Conservation (phyloP, 2,888 invertebrate species). For the Lasioglossum morio region DNA sequence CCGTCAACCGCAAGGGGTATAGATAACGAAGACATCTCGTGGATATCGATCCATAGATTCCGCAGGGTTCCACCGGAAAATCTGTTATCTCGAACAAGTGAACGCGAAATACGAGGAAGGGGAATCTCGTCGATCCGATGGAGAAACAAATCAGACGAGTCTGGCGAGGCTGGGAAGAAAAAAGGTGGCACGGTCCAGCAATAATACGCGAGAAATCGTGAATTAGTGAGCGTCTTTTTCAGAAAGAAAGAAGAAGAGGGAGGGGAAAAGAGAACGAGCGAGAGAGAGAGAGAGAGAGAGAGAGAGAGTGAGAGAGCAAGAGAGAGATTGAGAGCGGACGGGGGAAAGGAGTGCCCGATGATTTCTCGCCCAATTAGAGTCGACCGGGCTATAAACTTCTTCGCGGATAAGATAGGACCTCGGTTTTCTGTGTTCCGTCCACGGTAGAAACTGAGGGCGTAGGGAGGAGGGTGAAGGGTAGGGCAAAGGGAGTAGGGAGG, state of each 20-base stretch:
- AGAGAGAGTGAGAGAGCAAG: constrained; percentile 73
- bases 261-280: constrained; percentile 82
- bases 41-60: not conserved
- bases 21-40: not conserved
- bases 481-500: not conserved
- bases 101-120: not conserved
- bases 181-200: constrained; percentile 67
- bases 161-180: not conserved
- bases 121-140: not conserved
- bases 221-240: constrained; percentile 80
- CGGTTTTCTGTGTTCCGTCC: constrained; percentile 77
- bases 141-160: constrained; percentile 2
- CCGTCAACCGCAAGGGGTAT: not conserved
- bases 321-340: constrained; percentile 70
- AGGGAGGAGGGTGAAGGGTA: constrained; percentile 7
- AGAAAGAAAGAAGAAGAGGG: constrained; percentile 58
- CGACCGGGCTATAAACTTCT: constrained; percentile 84
- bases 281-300: constrained; percentile 72
- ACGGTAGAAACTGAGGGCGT: constrained; percentile 40
- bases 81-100: constrained; percentile 1
- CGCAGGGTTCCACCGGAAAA: not conserved
- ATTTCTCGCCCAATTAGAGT: constrained; percentile 84
- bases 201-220: constrained; percentile 81
- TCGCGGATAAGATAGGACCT: constrained; percentile 83
- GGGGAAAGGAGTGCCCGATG: constrained; percentile 84